These are phyloP conservation scores for Pseudomyrmex pallidus DNA, from an alignment of 1,140 invertebrate species.

Conservation along the genomic window DNA sequence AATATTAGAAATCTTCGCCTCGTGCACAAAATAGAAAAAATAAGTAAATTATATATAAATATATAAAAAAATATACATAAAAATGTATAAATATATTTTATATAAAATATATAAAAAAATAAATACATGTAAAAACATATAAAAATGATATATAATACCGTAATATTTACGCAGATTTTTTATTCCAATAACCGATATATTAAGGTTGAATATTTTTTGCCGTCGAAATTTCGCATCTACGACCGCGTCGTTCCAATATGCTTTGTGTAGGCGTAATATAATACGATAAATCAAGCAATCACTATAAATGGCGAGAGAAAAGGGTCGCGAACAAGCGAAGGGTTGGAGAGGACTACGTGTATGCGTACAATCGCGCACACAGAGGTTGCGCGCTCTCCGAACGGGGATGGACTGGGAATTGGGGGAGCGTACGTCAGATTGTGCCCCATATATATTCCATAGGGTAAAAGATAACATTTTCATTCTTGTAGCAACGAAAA, in stretches of 20 bases:
- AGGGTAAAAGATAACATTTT: conserved; percentile 58
- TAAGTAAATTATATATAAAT: too few species aligned
- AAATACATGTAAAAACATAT: too few species aligned
- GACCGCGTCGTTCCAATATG: conserved; percentile 29
- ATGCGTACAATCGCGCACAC: conserved; percentile 31
- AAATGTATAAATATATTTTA: too few species aligned
- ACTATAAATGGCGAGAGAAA: conserved; percentile 40
- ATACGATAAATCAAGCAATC: conserved; percentile 65
- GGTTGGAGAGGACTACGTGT: conserved; percentile 3
- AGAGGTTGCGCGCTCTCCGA: conserved; percentile 11
- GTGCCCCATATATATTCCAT: conserved; percentile 40
- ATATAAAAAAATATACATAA: too few species aligned
- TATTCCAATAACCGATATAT: conserved; percentile 18
- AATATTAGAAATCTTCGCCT: too few species aligned
- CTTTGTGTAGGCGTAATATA: conserved; percentile 58
- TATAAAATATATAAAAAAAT: too few species aligned
- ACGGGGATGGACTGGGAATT: conserved; percentile 50
- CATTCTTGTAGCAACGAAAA: conserved; percentile 53
- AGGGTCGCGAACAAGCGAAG: conserved; percentile 21
- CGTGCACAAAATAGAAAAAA: too few species aligned
- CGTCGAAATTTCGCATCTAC: conserved; percentile 27
- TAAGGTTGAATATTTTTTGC: conserved; percentile 12
- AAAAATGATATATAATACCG: too few species aligned
- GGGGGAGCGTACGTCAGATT: conserved; percentile 54
- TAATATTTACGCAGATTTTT: conserved; percentile 1